A percentile compares a stretch with the other conserved stretches of the same genome.
phyloP scores from a whole-genome alignment of 2,113 vertebrate species.

The Murina feae region DNA sequence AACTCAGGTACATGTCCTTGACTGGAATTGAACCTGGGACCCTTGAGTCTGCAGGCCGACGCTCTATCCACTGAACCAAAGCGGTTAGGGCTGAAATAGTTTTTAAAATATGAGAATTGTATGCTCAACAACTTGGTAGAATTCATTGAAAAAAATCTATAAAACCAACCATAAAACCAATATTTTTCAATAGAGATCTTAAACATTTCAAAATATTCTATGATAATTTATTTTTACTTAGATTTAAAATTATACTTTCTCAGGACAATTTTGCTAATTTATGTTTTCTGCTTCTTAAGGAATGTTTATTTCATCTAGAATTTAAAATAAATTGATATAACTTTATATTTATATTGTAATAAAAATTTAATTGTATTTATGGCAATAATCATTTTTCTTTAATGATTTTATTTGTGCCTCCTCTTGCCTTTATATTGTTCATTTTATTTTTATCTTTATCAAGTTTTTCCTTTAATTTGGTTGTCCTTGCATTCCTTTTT shows the following conservation, averaged over 20 bases:
- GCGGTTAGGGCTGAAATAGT: background rate
- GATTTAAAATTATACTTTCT: background rate
- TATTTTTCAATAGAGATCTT: background rate
- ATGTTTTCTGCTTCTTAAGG: background rate
- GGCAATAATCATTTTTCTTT: background rate
- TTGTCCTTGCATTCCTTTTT: background rate
- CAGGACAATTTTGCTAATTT: background rate
- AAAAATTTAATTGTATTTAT: background rate
- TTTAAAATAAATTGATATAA: background rate
- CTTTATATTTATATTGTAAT: background rate
- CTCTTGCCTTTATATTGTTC: background rate
- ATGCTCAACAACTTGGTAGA: background rate
- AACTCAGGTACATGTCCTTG: too few relatives aligned
- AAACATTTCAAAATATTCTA: background rate
- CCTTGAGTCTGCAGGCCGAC: too few relatives aligned
- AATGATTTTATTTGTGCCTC: constrained; percentile 21
- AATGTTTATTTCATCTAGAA: background rate
- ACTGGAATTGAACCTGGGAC: too few relatives aligned
- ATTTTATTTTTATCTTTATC: background rate
- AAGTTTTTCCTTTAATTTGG: background rate
- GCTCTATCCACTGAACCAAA: too few relatives aligned
- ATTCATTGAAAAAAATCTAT: background rate
- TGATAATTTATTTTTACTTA: background rate
- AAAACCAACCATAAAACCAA: background rate
- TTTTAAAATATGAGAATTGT: background rate